Base-by-base conservation (phyloP, 2,888 invertebrate genomes). In the Drosophila lacicola region DNA sequence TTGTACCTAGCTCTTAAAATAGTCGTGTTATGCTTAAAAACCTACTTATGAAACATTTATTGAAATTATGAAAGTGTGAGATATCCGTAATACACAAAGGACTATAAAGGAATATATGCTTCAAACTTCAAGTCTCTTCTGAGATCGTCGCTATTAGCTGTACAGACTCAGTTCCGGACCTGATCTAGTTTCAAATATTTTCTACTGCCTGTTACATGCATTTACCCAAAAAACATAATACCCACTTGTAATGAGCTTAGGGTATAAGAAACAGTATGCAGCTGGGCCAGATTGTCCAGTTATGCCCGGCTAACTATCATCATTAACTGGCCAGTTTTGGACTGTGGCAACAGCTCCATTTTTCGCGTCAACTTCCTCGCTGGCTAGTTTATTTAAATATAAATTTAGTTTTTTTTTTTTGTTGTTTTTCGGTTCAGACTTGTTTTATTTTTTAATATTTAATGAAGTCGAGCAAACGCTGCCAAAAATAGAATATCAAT, bases 401-500 rank as follows among this genome's bases (percentile, higher is more conserved):
- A 55, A 55, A 79, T 74, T 63, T 74, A 39, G 62, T 55, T 73
- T 44, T 41, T 64, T 47, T 17, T 17, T n/a, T 49, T 34, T 64
- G 19, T 25, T 25, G 6, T 25, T 25, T 8, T 29, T 29, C 29
- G 29, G 29, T 8, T 29, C 8, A 29, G 29, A 8, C 6, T 41
- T 34, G 10, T 42, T 50, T 51, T 45, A 14, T 61, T 70, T 68
- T 68, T 34, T 56, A 56, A 68, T 60, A 71, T 84, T 83, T 88
- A 85, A 85, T 85, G 84, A 87, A 87, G 81, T 81, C 70, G 47
- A 56, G 66, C 60, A 57, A 62, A 45, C 42, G 57, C 61, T 47
- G 62, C 68, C 76, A 67, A 75, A 88, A 86, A 86, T 86, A 86
- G 86, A 88, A 86, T 83, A 82, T 88, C 78, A 83, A 85, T 86